Conservation (phyloP, 2,888 invertebrate genomes). For the Mylabris sibirica region DNA sequence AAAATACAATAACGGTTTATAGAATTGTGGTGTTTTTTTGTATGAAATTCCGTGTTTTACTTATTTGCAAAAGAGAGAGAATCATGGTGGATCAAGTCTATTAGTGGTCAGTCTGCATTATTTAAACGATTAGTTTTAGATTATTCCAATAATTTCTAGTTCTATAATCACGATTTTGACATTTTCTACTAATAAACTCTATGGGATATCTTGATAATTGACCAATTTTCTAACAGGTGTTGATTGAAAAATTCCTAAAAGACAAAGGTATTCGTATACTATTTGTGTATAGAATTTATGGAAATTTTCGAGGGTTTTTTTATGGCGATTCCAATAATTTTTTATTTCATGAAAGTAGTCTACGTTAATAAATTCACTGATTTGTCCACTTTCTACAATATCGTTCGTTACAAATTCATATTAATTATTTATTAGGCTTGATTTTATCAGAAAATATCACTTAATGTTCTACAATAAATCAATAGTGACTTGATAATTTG, state of each 20-base stretch:
- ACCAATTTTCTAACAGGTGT: neutral
- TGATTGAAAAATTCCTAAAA: neutral
- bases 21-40: neutral
- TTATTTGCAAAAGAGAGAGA: neutral
- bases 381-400: neutral
- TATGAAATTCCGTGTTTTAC: neutral
- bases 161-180: neutral
- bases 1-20: neutral
- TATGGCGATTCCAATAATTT: neutral
- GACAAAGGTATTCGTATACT: neutral
- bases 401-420: slow-evolving; percentile 16
- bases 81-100: neutral
- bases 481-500: slow-evolving; percentile 38
- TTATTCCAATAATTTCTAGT: neutral
- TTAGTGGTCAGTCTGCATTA: slow-evolving; percentile 8
- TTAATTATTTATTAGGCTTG: slow-evolving; percentile 32
- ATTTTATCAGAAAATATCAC: slow-evolving; percentile 30
- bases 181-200: neutral
- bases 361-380: neutral
- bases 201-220: neutral
- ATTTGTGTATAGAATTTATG: neutral
- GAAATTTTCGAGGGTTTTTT: neutral
- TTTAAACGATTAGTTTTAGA: neutral
- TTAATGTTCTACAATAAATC: slow-evolving; percentile 38
- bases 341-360: neutral